Conservation (phyloP, 2,797 vertebrate species). For the Xyrichtys novacula region DNA sequence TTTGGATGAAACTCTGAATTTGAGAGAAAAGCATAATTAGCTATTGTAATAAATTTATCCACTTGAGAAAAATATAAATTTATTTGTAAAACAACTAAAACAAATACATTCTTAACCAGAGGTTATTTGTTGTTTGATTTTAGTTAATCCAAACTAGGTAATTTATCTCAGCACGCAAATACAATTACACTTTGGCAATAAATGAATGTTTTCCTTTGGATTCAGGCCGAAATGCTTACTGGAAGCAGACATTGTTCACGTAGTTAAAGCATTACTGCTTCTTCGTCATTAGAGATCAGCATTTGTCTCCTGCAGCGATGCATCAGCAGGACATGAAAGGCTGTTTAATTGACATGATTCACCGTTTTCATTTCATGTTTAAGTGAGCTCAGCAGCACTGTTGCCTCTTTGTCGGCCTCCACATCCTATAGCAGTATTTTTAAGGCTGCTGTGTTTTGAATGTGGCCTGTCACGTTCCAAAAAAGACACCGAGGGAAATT, state of each 20-base stretch:
- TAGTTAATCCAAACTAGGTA: too few species aligned
- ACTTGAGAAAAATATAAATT: too few species aligned
- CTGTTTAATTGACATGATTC: neutral
- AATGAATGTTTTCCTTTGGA: neutral
- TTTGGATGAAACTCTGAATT: too few species aligned
- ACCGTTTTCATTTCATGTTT: neutral
- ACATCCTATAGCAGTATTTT: neutral
- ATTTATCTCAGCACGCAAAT: neutral
- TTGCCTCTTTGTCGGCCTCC: slow-evolving; percentile 7
- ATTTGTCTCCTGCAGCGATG: slow-evolving; percentile 16
- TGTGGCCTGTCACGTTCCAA: slow-evolving; percentile 15
- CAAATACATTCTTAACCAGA: too few species aligned
- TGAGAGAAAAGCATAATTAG: too few species aligned
- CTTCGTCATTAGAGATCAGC: slow-evolving; percentile 1
- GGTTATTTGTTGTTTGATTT: too few species aligned
- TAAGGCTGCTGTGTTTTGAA: slow-evolving; percentile 44
- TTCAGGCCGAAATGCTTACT: neutral
- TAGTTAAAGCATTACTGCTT: neutral
- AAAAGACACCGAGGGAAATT: slow-evolving; percentile 51
- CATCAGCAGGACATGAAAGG: neutral
- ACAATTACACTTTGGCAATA: neutral
- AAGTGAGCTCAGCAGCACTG: neutral
- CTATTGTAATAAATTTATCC: too few species aligned
- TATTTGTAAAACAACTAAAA: too few species aligned
- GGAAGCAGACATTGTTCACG: neutral